A percentile compares a stretch with the other conserved stretches of the same genome.
These are phyloP conservation scores for Galendromus occidentalis DNA, from an alignment of 1,140 invertebrate species.

Conservation along the genomic window DNA sequence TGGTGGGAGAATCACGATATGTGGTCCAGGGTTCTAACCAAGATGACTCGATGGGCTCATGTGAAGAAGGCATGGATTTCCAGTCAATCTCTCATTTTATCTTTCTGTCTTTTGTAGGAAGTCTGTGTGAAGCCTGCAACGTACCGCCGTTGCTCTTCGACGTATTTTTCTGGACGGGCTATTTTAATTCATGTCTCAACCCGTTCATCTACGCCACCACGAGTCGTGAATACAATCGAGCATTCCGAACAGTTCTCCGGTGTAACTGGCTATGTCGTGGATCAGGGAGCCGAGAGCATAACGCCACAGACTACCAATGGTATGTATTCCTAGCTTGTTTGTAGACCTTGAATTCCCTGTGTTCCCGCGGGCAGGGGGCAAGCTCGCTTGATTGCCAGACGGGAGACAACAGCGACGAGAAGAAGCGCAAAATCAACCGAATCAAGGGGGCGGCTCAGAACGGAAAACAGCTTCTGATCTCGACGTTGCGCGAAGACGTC, in stretches of 20 bases:
- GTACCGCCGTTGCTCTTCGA: constrained; percentile 32
- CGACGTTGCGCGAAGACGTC: too few species aligned
- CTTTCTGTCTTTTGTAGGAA: constrained; percentile 26
- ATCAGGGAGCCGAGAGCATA: not conserved
- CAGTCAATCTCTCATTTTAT: not conserved
- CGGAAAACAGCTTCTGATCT: too few species aligned
- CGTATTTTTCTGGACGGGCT: constrained; percentile 45
- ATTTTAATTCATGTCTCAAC: constrained; percentile 47
- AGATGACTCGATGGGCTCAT: not conserved
- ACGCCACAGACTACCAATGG: constrained; percentile 9
- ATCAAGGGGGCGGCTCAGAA: too few species aligned
- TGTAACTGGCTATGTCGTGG: constrained; percentile 15
- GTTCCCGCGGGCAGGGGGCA: too few species aligned
- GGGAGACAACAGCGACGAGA: too few species aligned
- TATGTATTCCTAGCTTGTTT: not conserved
- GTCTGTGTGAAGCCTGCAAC: constrained; percentile 29
- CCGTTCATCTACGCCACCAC: constrained; percentile 45
- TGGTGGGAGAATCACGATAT: not conserved
- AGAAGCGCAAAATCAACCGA: too few species aligned
- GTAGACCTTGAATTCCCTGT: too few species aligned
- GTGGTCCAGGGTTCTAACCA: not conserved
- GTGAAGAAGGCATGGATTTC: not conserved
- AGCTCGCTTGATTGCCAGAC: too few species aligned
- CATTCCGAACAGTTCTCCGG: constrained; percentile 30
- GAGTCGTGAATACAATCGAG: constrained; percentile 36